Base-by-base conservation (phyloP, 2,888 invertebrate genomes). In the Holacanthella duospinosa region DNA sequence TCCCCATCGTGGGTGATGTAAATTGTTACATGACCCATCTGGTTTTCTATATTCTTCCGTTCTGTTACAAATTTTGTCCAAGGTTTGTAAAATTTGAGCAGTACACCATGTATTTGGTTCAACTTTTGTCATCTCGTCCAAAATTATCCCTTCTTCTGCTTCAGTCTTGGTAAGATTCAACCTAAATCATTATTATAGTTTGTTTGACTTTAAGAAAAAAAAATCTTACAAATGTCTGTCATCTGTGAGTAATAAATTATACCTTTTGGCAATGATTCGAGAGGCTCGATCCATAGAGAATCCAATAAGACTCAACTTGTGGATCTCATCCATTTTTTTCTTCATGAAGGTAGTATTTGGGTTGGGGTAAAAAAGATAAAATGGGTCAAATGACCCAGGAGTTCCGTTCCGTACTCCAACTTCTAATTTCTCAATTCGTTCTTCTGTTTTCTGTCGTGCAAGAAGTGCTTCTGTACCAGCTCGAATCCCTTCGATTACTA, bases 1-100 rank as follows among this genome's bases (percentile, higher is more conserved):
- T 1, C 92, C 93, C 89, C 91, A 90, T 28, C 85, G 84, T 1
- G 89, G 83, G 76, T 89, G 88, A 48, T 89, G 81, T 1, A 93
- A 86, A 75, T 93, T 93, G 78, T 93, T 93, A 79, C 93, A 93
- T 74, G 87, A 86, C 0, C 90, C 92, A 55, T 86, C 87, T 0
- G 86, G 83, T 64, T 86, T 85, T 60, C 93, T 82, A 78, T 86
- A 92, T 77, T 86, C 82, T 86, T 1, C 78, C 77, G 0, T 86
- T 84, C 69, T 86, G 78, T 9, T 79, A 72, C 64, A 85, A 75
- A 75, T 87, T 88, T 48, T 48, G 48, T 48, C 21, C 4, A 48
- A 4, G 16, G 4, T 21, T 9, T n/a, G 24, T 26, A 19, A 4
- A 19, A 36, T 28, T 26, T 12, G 29, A 24, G 24, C 16, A 24